phyloP scores from a whole-genome alignment of 1,140 invertebrate species.

The Drosophila pandora region DNA sequence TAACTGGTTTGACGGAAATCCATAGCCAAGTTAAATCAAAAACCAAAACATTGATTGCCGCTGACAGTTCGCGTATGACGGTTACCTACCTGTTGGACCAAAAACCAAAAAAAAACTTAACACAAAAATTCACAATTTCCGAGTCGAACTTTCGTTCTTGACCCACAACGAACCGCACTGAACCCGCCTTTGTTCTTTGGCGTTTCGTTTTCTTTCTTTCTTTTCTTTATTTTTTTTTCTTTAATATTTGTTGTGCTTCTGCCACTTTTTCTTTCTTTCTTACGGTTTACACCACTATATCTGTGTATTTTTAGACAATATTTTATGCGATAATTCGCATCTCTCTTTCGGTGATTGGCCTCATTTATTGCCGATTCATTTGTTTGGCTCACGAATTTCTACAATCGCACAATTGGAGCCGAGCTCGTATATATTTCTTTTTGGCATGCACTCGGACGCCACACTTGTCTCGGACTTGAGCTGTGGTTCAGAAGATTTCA shows the following conservation, averaged over 20 bases:
- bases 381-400: constrained; percentile 40
- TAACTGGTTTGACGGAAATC: constrained; percentile 54
- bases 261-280: constrained; percentile 72
- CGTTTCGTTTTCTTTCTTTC: constrained; percentile 20
- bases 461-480: constrained; percentile 32
- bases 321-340: constrained; percentile 67
- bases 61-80: background rate
- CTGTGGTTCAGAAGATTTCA: constrained; percentile 65
- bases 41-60: constrained; percentile 13
- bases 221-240: constrained; percentile 25
- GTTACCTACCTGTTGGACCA: constrained; percentile 33
- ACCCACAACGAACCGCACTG: constrained; percentile 36
- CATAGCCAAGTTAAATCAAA: constrained; percentile 5
- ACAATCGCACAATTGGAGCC: constrained; percentile 30
- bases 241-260: constrained; percentile 11
- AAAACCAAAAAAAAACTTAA: background rate
- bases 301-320: constrained; percentile 51
- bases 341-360: constrained; percentile 54
- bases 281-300: constrained; percentile 14
- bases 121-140: background rate
- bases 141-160: constrained; percentile 47
- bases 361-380: constrained; percentile 69
- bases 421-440: constrained; percentile 44
- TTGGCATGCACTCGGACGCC: constrained; percentile 46
- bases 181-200: constrained; percentile 34